Evolutionary conservation across 2,888 invertebrate genomes (phyloP).

Genomic region (Catocala sponsa): DNA sequence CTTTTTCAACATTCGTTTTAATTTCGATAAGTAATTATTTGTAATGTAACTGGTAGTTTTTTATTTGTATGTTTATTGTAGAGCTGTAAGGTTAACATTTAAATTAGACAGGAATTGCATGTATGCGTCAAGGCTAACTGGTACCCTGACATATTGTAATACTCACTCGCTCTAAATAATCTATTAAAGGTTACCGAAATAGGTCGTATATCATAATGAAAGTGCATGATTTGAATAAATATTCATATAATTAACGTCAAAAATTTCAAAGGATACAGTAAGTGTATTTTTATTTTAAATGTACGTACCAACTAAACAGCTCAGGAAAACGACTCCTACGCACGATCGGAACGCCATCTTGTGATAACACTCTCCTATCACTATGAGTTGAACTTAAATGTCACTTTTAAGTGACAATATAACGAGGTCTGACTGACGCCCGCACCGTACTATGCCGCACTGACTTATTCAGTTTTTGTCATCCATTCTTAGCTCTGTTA

Average conservation of each 20-base stretch:
- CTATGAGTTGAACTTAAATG: constrained; percentile 68
- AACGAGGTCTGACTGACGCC: constrained; percentile 68
- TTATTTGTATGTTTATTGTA: neutral
- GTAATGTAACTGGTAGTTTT: neutral
- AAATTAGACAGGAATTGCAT: constrained; percentile 57
- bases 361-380: constrained; percentile 65
- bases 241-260: neutral
- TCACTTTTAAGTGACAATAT: constrained; percentile 75
- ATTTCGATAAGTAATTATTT: neutral
- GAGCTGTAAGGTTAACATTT: constrained; percentile 27
- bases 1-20: no score
- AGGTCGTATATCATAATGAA: constrained; percentile 35
- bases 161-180: constrained; percentile 48
- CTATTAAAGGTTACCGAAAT: constrained; percentile 53
- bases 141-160: constrained; percentile 56
- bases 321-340: constrained; percentile 69
- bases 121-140: constrained; percentile 59
- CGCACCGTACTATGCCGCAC: constrained; percentile 78
- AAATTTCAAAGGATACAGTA: neutral
- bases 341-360: constrained; percentile 80
- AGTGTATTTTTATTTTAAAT: neutral
- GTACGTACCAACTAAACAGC: constrained; percentile 79
- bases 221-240: constrained; percentile 21
- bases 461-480: constrained; percentile 83
- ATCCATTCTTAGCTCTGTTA: constrained; percentile 77